These are phyloP conservation scores for Pseudotriccus pelzelni DNA, from an alignment of 2,797 vertebrate species.

Conservation along the genomic window DNA sequence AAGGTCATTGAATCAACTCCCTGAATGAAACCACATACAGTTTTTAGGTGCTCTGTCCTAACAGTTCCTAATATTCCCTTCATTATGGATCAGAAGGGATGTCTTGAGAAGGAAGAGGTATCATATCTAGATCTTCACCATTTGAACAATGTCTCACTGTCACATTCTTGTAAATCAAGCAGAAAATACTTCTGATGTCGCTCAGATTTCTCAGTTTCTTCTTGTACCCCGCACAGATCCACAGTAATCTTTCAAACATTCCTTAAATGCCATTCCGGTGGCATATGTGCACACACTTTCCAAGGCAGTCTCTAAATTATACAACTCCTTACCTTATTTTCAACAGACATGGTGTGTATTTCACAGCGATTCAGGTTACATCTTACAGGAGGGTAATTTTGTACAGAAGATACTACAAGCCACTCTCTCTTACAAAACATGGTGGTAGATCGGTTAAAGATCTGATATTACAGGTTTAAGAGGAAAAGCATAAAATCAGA, in stretches of 20 bases:
- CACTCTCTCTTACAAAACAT: rapidly evolving
- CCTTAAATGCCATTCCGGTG: neutral
- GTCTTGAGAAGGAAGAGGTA: neutral
- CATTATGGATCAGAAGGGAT: neutral
- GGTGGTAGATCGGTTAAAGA: neutral
- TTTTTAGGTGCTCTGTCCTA: neutral
- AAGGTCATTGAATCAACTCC: neutral
- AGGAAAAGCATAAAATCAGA: neutral
- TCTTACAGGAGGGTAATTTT: neutral
- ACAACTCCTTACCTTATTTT: neutral
- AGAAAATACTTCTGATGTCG: neutral
- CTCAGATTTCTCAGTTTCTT: neutral
- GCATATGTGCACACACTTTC: rapidly evolving
- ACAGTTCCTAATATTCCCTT: neutral
- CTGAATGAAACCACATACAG: neutral
- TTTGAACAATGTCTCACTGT: neutral
- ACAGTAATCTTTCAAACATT: neutral
- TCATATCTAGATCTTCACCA: neutral
- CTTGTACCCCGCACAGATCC: neutral
- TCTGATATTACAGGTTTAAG: neutral
- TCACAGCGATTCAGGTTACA: neutral
- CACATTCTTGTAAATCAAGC: neutral
- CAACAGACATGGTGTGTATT: neutral
- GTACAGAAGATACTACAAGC: neutral
- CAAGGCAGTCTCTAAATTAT: neutral